Conservation (phyloP, 2,888 invertebrate genomes). For the Brachynemurus nebulosus region DNA sequence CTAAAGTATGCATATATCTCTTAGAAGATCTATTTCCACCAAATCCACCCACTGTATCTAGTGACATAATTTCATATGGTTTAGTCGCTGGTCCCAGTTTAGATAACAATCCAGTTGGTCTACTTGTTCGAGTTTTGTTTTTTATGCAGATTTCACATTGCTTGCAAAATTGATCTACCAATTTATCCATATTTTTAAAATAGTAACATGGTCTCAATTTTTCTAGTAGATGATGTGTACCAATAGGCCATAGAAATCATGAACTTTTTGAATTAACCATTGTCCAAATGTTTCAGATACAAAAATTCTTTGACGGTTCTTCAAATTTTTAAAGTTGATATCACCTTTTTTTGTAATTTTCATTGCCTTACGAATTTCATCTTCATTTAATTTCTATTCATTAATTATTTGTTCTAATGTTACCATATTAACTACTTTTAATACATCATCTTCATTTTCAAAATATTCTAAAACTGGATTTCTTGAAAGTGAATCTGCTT, state of each 20-base stretch:
- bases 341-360: conserved; percentile 11
- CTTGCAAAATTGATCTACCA: conserved; percentile 2
- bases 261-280: conserved; percentile 11
- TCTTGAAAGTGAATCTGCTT: conserved; percentile 14
- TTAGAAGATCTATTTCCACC: conserved; percentile 6
- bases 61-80: conserved; percentile 8
- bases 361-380: conserved; percentile 7
- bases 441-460: conserved; percentile 11
- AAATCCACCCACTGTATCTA: conserved; percentile 8
- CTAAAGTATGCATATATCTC: conserved; percentile 5
- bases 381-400: conserved; percentile 8
- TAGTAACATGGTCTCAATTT: conserved; percentile 13
- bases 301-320: conserved; percentile 11
- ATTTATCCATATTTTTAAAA: conserved; percentile 6
- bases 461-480: conserved; percentile 15
- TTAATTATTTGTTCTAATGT: conserved; percentile 11
- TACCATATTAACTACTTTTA: conserved; percentile 11
- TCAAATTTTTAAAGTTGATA: conserved; percentile 13
- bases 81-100: conserved; percentile 6
- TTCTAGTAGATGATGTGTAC: conserved; percentile 10
- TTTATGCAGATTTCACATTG: conserved; percentile 5
- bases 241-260: conserved; percentile 13
- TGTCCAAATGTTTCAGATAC: conserved; percentile 12
- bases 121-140: conserved; percentile 3
- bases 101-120: conserved; percentile 5